Conservation (phyloP, 2,113 vertebrate genomes). For the Etheostoma cragini region DNA sequence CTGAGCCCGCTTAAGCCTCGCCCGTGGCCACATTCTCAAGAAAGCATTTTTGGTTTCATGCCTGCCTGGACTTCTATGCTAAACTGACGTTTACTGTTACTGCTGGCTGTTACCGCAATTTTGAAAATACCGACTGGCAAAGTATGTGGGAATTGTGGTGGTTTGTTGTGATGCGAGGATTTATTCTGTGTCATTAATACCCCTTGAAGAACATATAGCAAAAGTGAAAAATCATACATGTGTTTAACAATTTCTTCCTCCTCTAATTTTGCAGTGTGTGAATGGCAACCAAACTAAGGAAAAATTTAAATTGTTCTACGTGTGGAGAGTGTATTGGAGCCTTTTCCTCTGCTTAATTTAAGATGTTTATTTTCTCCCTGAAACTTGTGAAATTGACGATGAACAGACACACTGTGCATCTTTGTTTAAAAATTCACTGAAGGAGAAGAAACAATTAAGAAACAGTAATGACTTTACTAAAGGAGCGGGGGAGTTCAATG, state of each 20-base stretch:
- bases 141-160: slow-evolving; percentile 46
- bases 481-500: slow-evolving; percentile 30
- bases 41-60: slow-evolving; percentile 64
- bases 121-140: slow-evolving; percentile 49
- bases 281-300: slow-evolving; percentile 14
- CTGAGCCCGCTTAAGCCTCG: slow-evolving; percentile 57
- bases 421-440: slow-evolving; percentile 50
- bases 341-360: slow-evolving; percentile 37
- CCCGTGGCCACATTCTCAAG: slow-evolving; percentile 65
- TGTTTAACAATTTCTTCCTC: slow-evolving; percentile 8
- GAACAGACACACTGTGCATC: slow-evolving; percentile 54
- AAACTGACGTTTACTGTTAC: slow-evolving; percentile 47
- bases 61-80: slow-evolving; percentile 59
- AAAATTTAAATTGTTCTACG: not conserved
- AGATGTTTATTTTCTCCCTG: slow-evolving; percentile 26
- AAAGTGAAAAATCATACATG: slow-evolving; percentile 29
- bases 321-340: slow-evolving; percentile 20
- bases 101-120: slow-evolving; percentile 33
- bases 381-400: slow-evolving; percentile 52
- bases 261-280: not conserved
- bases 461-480: slow-evolving; percentile 63
- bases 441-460: slow-evolving; percentile 73
- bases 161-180: slow-evolving; percentile 20
- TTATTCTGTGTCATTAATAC: slow-evolving; percentile 30
- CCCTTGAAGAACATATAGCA: slow-evolving; percentile 19